phyloP scores from a whole-genome alignment of 2,888 invertebrate genomes.

The Tiliacea aurago region DNA sequence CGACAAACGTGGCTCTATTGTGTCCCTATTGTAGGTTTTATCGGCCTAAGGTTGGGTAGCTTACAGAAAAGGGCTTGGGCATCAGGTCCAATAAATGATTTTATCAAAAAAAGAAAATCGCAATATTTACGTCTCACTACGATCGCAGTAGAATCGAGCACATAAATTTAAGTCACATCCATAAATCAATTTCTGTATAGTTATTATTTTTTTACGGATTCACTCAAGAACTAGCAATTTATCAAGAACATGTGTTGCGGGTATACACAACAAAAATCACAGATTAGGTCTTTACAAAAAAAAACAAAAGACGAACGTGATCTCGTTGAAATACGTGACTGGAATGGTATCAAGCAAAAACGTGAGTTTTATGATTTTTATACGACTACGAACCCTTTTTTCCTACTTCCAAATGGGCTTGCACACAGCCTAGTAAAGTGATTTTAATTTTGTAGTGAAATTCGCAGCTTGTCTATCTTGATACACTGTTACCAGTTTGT shows the following conservation, averaged over 20 bases:
- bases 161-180: conserved; percentile 68
- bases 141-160: conserved; percentile 49
- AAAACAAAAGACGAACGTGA: conserved; percentile 82
- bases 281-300: conserved; percentile 79
- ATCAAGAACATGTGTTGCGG: conserved; percentile 81
- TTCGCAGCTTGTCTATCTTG: conserved; percentile 30
- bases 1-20: conserved; percentile 45
- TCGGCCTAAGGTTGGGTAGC: conserved; percentile 2
- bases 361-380: conserved; percentile 81
- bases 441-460: conserved; percentile 63
- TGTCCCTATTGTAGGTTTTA: conserved; percentile 44
- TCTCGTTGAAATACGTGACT: conserved; percentile 77
- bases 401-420: conserved; percentile 65
- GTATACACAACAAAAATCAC: conserved; percentile 73
- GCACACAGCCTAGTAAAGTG: conserved; percentile 48
- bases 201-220: conserved; percentile 72
- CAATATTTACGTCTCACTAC: conserved; percentile 36
- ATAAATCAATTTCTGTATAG: conserved; percentile 81
- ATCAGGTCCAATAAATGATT: conserved; percentile 18
- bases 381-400: conserved; percentile 72
- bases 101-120: conserved; percentile 26
- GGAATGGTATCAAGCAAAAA: conserved; percentile 72
- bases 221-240: conserved; percentile 78
- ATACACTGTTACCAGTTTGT: not conserved
- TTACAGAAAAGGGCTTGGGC: conserved; percentile 22